A percentile compares a stretch with the other conserved stretches of the same genome.
These are phyloP conservation scores for Connochaetes taurinus DNA, from an alignment of 2,113 vertebrate species.

Conservation along the genomic window DNA sequence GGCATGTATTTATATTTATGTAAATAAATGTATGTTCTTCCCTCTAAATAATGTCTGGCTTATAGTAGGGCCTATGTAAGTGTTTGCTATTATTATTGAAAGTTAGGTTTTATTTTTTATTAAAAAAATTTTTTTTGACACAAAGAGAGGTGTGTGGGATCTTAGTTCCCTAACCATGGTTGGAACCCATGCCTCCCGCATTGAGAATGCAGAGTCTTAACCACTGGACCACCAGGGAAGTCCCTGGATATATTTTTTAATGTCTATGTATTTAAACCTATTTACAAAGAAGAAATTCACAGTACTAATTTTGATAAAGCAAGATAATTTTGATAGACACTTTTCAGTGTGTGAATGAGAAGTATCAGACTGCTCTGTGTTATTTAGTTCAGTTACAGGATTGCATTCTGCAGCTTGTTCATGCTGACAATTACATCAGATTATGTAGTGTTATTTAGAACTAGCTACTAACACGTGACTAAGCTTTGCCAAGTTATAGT, in stretches of 20 bases:
- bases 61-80: not conserved
- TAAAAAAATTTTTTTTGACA: not conserved
- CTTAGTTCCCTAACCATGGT: not conserved
- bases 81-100: not conserved
- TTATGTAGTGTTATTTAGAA: not conserved
- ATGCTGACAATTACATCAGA: not conserved
- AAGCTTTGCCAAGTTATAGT: not conserved
- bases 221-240: not conserved
- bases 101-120: not conserved
- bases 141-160: not conserved
- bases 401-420: not conserved
- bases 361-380: not conserved
- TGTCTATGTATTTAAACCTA: not conserved
- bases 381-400: not conserved
- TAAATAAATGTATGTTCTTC: not conserved
- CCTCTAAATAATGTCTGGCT: not conserved
- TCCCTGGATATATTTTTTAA: not conserved
- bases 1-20: not conserved
- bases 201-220: not conserved
- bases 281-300: not conserved
- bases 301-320: not conserved
- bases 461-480: not conserved
- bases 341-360: not conserved
- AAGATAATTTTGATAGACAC: not conserved
- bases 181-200: not conserved